These are phyloP conservation scores for Lymantria monacha DNA, from an alignment of 2,888 invertebrate species.

Conservation along the genomic window DNA sequence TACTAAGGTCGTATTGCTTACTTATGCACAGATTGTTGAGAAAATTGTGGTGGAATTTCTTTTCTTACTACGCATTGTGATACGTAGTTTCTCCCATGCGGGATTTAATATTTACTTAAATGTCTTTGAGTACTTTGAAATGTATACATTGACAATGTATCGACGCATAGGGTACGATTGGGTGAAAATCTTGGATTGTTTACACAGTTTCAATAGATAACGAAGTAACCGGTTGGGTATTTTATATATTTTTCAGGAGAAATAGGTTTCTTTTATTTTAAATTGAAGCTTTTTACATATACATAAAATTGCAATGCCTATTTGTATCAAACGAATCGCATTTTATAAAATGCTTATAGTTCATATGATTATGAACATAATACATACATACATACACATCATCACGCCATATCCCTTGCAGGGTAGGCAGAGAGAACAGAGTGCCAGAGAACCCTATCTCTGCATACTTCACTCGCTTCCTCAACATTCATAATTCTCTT, in stretches of 20 bases:
- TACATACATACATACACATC: too few relatives aligned
- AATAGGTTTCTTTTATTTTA: background rate
- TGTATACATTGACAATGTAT: constrained; percentile 28
- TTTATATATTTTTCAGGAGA: background rate
- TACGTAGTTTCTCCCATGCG: constrained; percentile 16
- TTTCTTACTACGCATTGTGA: constrained; percentile 9
- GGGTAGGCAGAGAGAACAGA: too few relatives aligned
- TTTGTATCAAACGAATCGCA: too few relatives aligned
- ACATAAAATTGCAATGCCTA: too few relatives aligned
- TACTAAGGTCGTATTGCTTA: constrained; percentile 10
- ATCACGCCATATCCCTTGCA: too few relatives aligned
- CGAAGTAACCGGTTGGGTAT: background rate
- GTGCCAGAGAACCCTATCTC: too few relatives aligned
- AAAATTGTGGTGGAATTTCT: constrained; percentile 20
- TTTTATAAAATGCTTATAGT: too few relatives aligned
- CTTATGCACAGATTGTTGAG: constrained; percentile 30
- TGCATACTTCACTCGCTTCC: too few relatives aligned
- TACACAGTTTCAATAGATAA: constrained; percentile 10
- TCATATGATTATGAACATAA: too few relatives aligned
- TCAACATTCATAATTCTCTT: too few relatives aligned
- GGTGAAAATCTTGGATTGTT: constrained; percentile 7
- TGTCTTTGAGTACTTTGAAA: constrained; percentile 18
- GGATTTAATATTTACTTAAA: constrained; percentile 33
- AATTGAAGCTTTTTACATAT: background rate
- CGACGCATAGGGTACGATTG: constrained; percentile 1